A percentile compares a stretch with the other conserved stretches of the same genome.
phyloP scores from a whole-genome alignment of 37 sponge, comb jelly and placozoan genomes.

The Corticium candelabrum region DNA sequence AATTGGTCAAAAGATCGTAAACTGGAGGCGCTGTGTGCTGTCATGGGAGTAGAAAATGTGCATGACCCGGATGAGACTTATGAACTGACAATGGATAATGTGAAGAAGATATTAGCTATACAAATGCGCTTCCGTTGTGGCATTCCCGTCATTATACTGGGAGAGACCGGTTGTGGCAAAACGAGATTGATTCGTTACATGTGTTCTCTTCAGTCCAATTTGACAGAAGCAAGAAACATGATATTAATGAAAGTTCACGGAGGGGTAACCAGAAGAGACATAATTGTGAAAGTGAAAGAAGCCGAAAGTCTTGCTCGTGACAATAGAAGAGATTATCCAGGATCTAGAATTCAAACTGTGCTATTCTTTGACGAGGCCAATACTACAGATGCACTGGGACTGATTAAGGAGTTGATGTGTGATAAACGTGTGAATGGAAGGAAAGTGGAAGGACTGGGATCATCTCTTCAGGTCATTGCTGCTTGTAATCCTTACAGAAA shows the following conservation, averaged over 20 bases:
- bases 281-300: slow-evolving; percentile 16
- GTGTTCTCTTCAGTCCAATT: slow-evolving; percentile 14
- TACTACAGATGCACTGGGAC: slow-evolving; percentile 43
- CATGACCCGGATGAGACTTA: slow-evolving; percentile 64
- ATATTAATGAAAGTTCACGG: slow-evolving; percentile 66
- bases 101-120: slow-evolving; percentile 77
- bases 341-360: slow-evolving; percentile 40
- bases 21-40: slow-evolving; percentile 25
- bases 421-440: slow-evolving; percentile 30
- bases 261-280: slow-evolving; percentile 37
- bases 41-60: slow-evolving; percentile 33
- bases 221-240: slow-evolving; percentile 32
- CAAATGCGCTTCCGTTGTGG: slow-evolving; percentile 79
- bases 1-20: slow-evolving; percentile 18
- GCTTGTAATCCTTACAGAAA: slow-evolving; percentile 36
- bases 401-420: slow-evolving; percentile 56
- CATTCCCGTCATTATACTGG: slow-evolving; percentile 48
- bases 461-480: slow-evolving; percentile 48
- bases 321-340: slow-evolving; percentile 6
- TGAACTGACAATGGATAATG: slow-evolving; percentile 64
- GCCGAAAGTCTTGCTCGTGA: slow-evolving; percentile 32
- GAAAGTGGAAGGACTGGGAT: neutral
- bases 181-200: slow-evolving; percentile 28
- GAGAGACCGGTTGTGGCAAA: slow-evolving; percentile 51
- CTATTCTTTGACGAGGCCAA: slow-evolving; percentile 69